Conservation (phyloP, 2,113 vertebrate species). For the Cygnus atratus region DNA sequence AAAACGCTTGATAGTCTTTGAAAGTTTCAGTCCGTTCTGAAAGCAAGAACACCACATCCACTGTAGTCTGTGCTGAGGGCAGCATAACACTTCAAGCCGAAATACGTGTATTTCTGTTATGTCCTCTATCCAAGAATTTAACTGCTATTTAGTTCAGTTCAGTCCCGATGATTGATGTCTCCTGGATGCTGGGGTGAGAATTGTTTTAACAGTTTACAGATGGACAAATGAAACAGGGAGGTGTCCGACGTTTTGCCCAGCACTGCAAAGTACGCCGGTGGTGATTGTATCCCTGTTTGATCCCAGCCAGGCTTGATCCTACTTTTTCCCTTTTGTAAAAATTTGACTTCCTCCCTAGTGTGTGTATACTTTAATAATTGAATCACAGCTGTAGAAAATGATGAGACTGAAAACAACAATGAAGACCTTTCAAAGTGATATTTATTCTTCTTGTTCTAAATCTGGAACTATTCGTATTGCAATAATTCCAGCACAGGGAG, state of each 20-base stretch:
- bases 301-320: neutral
- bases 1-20: neutral
- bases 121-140: conserved; percentile 28
- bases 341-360: neutral
- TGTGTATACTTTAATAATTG: neutral
- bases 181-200: conserved; percentile 55
- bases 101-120: conserved; percentile 42
- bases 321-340: neutral
- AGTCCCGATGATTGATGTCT: conserved; percentile 58
- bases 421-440: neutral
- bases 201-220: conserved; percentile 59
- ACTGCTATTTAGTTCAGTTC: conserved; percentile 44
- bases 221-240: conserved; percentile 51
- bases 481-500: neutral
- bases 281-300: conserved; percentile 18
- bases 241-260: conserved; percentile 40
- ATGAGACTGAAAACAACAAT: neutral
- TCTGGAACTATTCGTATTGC: neutral
- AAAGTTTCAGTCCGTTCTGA: neutral
- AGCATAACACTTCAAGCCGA: conserved; percentile 38
- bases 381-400: neutral
- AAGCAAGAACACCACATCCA: neutral
- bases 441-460: neutral
- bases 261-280: conserved; percentile 46
- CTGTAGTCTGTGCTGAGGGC: conserved; percentile 6